A percentile compares a stretch with the other conserved stretches of the same genome.
These are phyloP conservation scores for Cryptotermes secundus DNA, from an alignment of 1,140 invertebrate genomes.

Conservation along the genomic window DNA sequence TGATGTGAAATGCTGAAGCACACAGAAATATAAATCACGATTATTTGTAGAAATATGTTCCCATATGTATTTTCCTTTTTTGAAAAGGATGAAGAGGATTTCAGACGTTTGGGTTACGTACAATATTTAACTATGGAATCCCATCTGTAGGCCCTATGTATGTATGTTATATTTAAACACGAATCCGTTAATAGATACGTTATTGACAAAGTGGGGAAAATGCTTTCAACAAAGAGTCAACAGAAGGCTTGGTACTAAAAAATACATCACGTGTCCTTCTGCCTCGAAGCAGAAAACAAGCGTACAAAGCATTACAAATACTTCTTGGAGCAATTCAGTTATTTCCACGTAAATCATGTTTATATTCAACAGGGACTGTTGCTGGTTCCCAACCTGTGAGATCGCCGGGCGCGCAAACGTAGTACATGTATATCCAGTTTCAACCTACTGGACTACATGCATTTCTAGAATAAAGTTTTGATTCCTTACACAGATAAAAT, in stretches of 20 bases:
- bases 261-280: neutral
- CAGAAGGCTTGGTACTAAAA: neutral
- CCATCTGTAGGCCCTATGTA: too few species aligned
- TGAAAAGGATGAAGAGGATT: neutral
- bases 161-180: constrained; percentile 1
- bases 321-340: neutral
- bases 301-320: neutral
- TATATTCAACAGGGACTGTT: neutral
- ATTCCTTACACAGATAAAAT: too few species aligned
- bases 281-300: neutral
- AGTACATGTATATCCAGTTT: too few species aligned
- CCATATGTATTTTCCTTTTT: neutral
- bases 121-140: neutral
- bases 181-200: constrained; percentile 6
- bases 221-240: neutral
- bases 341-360: neutral
- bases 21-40: neutral
- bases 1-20: neutral
- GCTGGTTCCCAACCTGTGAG: neutral
- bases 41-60: neutral
- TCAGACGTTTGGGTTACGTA: neutral
- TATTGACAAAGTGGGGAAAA: constrained; percentile 1
- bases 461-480: too few species aligned
- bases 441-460: too few species aligned
- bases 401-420: too few species aligned